Percentiles rank a stretch among this genome's conserved stretches.
Conservation (phyloP, 2,113 vertebrate genomes). For the Ranitomeya imitator region DNA sequence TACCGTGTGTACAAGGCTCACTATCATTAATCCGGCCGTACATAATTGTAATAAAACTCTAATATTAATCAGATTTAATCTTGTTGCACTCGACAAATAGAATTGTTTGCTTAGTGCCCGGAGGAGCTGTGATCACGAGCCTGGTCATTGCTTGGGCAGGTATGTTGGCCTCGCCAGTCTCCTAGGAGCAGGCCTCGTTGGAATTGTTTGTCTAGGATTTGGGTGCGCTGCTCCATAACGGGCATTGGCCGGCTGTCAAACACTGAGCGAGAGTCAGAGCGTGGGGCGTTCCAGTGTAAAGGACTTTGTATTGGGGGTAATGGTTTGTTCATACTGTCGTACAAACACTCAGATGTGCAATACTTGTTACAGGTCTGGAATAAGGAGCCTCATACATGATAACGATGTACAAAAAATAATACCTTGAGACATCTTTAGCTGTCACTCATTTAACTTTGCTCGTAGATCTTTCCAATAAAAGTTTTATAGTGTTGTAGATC, state of each 20-base stretch:
- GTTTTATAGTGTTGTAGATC: slow-evolving; percentile 1
- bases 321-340: neutral
- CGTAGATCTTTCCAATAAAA: neutral
- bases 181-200: neutral
- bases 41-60: neutral
- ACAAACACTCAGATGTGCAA: neutral
- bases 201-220: neutral
- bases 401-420: neutral
- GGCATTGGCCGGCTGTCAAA: neutral
- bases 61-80: too few relatives aligned
- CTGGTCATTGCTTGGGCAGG: neutral
- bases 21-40: neutral
- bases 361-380: neutral
- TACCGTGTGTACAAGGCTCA: neutral
- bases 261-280: neutral
- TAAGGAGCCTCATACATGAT: neutral
- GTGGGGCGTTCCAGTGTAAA: neutral
- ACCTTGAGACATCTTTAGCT: neutral
- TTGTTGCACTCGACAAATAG: too few relatives aligned
- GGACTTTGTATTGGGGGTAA: neutral
- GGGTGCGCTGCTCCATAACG: too few relatives aligned
- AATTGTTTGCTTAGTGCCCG: too few relatives aligned
- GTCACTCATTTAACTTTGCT: neutral
- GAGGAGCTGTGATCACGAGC: too few relatives aligned
- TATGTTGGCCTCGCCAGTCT: neutral